Percentiles rank a stretch among this genome's conserved stretches.
These are phyloP conservation scores for Halcyon leucocephala DNA, from an alignment of 2,797 vertebrate species.

Conservation along the genomic window DNA sequence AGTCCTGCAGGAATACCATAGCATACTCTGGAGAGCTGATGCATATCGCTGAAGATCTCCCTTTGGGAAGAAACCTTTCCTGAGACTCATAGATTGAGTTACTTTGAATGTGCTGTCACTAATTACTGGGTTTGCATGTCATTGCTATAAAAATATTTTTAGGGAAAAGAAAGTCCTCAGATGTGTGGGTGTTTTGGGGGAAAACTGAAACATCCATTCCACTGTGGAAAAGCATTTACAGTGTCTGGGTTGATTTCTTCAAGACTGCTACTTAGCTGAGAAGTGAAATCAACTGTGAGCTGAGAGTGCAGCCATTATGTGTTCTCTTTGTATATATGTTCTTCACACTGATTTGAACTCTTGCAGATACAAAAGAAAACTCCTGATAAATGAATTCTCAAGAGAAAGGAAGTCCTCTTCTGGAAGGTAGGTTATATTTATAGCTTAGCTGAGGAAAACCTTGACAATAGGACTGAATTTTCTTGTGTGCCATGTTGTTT, in stretches of 20 bases:
- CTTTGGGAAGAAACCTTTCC: not conserved
- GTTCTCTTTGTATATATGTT: not conserved
- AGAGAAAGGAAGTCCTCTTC: conserved; percentile 89
- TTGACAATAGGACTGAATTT: not conserved
- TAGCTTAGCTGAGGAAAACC: not conserved
- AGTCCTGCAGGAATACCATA: not conserved
- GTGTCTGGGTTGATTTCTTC: not conserved
- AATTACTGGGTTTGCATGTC: rapidly evolving
- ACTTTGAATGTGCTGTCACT: not conserved
- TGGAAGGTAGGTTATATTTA: conserved; percentile 84
- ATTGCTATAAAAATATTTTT: not conserved
- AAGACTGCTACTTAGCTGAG: not conserved
- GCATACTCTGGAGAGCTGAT: not conserved
- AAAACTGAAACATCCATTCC: not conserved
- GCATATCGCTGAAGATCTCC: not conserved
- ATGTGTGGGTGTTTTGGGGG: not conserved
- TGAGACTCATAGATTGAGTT: not conserved
- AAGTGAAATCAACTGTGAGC: not conserved
- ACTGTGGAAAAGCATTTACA: not conserved
- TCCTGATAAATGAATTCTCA: conserved; percentile 87
- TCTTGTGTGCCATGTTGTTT: not conserved
- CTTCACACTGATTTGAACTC: not conserved
- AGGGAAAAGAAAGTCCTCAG: not conserved
- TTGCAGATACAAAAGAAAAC: conserved; percentile 92
- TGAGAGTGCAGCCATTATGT: not conserved